Evolutionary conservation across 2,888 invertebrate genomes (phyloP).

Genomic region (Agrilus mali): DNA sequence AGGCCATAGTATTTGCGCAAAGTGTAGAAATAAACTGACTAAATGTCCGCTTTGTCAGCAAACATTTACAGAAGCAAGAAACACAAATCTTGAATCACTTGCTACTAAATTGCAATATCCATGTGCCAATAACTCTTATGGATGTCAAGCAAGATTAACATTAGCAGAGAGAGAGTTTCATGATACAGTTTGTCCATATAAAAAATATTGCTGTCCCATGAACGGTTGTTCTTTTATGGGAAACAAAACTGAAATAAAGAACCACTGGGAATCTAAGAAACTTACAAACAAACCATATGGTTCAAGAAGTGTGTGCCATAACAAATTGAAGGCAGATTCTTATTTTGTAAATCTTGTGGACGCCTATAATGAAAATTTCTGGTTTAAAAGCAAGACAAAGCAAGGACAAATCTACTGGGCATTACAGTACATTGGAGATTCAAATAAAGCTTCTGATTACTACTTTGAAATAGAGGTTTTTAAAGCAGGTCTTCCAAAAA

Average conservation of each 20-base stretch:
- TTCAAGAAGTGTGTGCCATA: conserved; percentile 15
- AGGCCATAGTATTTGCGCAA: conserved; percentile 17
- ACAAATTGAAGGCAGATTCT: conserved; percentile 16
- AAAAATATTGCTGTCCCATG: conserved; percentile 17
- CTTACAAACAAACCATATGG: conserved; percentile 15
- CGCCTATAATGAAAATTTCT: conserved; percentile 17
- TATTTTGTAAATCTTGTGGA: conserved; percentile 17
- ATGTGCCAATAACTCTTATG: conserved; percentile 14
- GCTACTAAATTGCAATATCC: conserved; percentile 19
- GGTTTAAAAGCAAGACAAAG: conserved; percentile 19
- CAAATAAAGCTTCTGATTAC: conserved; percentile 13
- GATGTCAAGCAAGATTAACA: conserved; percentile 13
- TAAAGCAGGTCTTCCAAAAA: conserved; percentile 11
- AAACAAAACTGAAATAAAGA: conserved; percentile 11
- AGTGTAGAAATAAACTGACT: conserved; percentile 14
- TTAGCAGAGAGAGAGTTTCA: conserved; percentile 16
- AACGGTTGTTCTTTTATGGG: conserved; percentile 17
- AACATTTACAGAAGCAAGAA: conserved; percentile 16
- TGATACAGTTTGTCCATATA: conserved; percentile 14
- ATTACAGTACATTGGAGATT: conserved; percentile 16
- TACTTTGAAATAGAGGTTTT: conserved; percentile 19
- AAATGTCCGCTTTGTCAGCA: conserved; percentile 17
- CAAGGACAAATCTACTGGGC: conserved; percentile 16
- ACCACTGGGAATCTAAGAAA: conserved; percentile 18
- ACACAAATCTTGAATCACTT: conserved; percentile 17